phyloP scores from a whole-genome alignment of 2,797 vertebrate genomes.

The Anas acuta region DNA sequence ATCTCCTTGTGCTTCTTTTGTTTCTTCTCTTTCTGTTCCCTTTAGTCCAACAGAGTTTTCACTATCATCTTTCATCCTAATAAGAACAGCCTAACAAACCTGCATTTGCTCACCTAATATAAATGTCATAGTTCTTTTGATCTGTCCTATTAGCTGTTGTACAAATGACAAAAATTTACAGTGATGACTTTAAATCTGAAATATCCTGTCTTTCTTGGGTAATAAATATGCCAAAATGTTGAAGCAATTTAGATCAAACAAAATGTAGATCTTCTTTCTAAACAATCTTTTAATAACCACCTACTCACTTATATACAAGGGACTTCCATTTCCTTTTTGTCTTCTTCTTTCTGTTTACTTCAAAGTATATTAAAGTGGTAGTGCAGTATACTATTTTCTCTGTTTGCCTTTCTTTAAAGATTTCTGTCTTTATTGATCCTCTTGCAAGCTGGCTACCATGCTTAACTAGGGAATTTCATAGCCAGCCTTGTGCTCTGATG shows the following conservation, averaged over 20 bases:
- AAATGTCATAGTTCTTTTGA: slow-evolving; percentile 20
- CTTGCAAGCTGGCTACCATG: not conserved
- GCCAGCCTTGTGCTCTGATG: not conserved
- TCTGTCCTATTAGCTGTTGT: not conserved
- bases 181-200: not conserved
- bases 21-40: not conserved
- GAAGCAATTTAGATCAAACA: slow-evolving; percentile 32
- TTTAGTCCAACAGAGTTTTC: not conserved
- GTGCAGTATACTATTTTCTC: not conserved
- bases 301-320: not conserved
- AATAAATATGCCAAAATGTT: not conserved
- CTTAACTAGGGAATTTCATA: not conserved
- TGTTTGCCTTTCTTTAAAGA: not conserved
- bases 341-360: not conserved
- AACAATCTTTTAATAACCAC: not conserved
- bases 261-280: not conserved
- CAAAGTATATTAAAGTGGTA: slow-evolving; percentile 2
- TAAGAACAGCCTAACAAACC: not conserved
- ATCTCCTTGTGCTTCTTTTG: not conserved
- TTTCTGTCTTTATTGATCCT: not conserved
- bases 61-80: not conserved
- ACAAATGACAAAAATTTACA: not conserved
- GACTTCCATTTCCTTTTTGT: not conserved
- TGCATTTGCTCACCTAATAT: not conserved
- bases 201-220: not conserved